Evolutionary conservation across 1,140 invertebrate genomes (phyloP).

Genomic region (Heliothis subflexa): DNA sequence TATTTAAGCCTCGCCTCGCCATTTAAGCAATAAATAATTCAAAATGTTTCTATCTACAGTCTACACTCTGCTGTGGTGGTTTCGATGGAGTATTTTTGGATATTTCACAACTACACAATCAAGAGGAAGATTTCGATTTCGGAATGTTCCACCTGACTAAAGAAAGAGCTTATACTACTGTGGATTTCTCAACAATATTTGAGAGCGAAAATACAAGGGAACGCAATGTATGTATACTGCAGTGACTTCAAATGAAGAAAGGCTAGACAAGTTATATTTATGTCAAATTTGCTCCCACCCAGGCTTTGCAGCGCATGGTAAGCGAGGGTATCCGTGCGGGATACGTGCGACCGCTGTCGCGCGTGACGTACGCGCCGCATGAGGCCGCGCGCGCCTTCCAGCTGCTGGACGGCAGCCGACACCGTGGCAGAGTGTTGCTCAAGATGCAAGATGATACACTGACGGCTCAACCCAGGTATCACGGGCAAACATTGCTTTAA

Average conservation of each 20-base stretch:
- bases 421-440: constrained; percentile 63
- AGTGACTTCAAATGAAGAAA: neutral
- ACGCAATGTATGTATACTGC: constrained; percentile 52
- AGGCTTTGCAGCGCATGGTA: constrained; percentile 62
- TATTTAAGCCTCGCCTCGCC: constrained; percentile 1
- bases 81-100: constrained; percentile 45
- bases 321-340: constrained; percentile 67
- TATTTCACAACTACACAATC: constrained; percentile 43
- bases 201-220: constrained; percentile 38
- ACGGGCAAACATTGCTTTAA: neutral
- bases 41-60: constrained; percentile 35
- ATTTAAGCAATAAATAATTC: neutral
- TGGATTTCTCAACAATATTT: constrained; percentile 54
- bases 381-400: constrained; percentile 59
- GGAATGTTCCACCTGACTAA: constrained; percentile 49
- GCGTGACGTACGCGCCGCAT: constrained; percentile 55
- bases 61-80: constrained; percentile 23
- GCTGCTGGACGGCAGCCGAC: constrained; percentile 56
- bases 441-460: constrained; percentile 37
- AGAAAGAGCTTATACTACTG: constrained; percentile 46
- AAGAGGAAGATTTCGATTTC: constrained; percentile 54
- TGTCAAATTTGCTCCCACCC: constrained; percentile 12
- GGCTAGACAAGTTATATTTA: neutral
- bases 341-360: constrained; percentile 67
- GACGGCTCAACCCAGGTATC: constrained; percentile 52